phyloP scores from a whole-genome alignment of 2,113 vertebrate genomes.

The Prunella fulvescens region DNA sequence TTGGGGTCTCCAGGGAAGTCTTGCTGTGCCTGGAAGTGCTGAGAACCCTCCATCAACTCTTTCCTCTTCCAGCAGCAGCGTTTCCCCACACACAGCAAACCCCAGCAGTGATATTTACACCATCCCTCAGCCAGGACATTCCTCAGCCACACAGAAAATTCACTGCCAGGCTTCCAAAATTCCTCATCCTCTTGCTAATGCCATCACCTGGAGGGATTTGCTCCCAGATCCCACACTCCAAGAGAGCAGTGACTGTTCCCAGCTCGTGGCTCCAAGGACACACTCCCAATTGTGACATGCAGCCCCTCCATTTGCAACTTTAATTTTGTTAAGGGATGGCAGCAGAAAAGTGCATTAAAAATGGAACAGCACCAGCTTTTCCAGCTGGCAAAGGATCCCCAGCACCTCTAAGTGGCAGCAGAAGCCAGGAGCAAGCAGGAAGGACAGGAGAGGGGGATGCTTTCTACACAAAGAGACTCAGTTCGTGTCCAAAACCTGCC shows the following conservation, averaged over 20 bases:
- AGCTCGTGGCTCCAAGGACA: background rate
- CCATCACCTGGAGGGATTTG: background rate
- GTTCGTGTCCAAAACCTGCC: conserved; percentile 34
- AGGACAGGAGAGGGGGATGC: background rate
- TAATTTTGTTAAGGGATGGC: background rate
- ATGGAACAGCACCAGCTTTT: background rate
- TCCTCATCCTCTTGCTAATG: background rate
- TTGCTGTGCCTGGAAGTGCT: background rate
- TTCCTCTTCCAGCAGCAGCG: background rate
- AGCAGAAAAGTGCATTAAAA: background rate
- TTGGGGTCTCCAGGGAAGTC: background rate
- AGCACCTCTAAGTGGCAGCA: background rate
- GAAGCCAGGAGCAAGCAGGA: background rate
- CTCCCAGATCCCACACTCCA: background rate
- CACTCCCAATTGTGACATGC: rapidly evolving
- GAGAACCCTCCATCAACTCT: rapidly evolving
- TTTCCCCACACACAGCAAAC: background rate
- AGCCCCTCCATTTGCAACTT: background rate
- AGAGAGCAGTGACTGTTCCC: background rate
- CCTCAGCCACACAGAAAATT: background rate
- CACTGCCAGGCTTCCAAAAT: background rate
- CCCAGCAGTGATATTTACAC: background rate
- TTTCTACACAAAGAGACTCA: background rate
- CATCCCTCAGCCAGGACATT: background rate
- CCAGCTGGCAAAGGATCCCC: background rate